phyloP scores from a whole-genome alignment of 2,888 invertebrate species.

The Allolobophora icterica region DNA sequence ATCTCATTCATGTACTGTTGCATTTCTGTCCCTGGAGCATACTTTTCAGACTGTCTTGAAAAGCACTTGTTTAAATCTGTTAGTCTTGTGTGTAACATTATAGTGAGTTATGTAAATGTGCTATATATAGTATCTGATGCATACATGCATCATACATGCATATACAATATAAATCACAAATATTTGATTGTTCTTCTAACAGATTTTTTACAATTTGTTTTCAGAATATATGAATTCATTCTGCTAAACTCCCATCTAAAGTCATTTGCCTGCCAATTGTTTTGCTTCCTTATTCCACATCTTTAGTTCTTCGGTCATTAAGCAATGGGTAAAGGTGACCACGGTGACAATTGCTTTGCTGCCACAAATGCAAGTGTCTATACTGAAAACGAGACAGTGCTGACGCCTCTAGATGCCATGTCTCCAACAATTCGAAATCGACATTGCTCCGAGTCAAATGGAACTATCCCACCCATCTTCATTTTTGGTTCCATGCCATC shows the following conservation, averaged over 20 bases:
- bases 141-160: background rate
- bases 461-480: background rate
- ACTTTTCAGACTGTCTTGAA: too few species aligned
- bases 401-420: background rate
- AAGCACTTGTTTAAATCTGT: too few species aligned
- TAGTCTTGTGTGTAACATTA: too few species aligned
- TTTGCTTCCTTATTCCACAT: background rate
- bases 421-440: constrained; percentile 14
- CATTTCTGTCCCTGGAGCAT: too few species aligned
- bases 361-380: background rate
- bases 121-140: background rate
- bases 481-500: constrained; percentile 14
- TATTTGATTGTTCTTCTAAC: background rate
- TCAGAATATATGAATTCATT: background rate
- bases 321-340: constrained; percentile 25
- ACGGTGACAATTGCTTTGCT: background rate
- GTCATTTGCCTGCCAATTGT: background rate
- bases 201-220: background rate
- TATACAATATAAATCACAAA: background rate
- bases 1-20: too few species aligned
- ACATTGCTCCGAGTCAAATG: background rate
- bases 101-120: too few species aligned
- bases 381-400: background rate
- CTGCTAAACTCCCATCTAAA: background rate
- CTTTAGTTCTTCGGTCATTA: background rate